Evolutionary conservation across 2,888 invertebrate genomes (phyloP).

Genomic region (Meta bourneti): DNA sequence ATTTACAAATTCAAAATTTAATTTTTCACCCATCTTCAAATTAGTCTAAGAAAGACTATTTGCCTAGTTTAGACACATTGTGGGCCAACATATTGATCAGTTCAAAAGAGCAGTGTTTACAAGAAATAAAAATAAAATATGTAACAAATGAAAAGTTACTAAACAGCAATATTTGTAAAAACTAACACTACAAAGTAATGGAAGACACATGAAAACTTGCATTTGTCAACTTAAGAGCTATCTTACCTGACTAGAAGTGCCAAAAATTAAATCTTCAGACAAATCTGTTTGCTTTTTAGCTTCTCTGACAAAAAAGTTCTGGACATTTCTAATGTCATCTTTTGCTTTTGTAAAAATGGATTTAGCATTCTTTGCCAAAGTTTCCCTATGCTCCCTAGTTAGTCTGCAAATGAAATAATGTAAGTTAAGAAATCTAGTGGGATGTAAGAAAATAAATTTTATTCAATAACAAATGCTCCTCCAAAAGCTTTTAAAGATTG

Average conservation of each 20-base stretch:
- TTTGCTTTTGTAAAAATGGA: conserved; percentile 89
- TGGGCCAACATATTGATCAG: too few species aligned
- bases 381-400: conserved; percentile 95
- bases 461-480: too few species aligned
- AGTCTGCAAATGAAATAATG: conserved; percentile 83
- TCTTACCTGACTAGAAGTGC: conserved; percentile 84
- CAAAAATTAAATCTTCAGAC: conserved; percentile 87
- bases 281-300: conserved; percentile 86
- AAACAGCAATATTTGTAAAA: background rate
- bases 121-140: background rate
- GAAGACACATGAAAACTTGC: background rate
- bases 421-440: background rate
- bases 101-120: background rate
- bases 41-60: too few species aligned
- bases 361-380: conserved; percentile 93
- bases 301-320: conserved; percentile 87
- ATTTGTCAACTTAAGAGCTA: background rate
- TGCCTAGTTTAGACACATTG: too few species aligned
- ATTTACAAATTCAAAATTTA: too few species aligned
- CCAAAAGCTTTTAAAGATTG: too few species aligned
- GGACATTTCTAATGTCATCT: conserved; percentile 88
- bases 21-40: too few species aligned
- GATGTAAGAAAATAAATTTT: too few species aligned
- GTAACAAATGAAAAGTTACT: background rate
- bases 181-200: background rate